A percentile compares a stretch with the other conserved stretches of the same genome.
These are phyloP conservation scores for Gisinianus flammeolus DNA, from an alignment of 2,888 invertebrate genomes.

Conservation along the genomic window DNA sequence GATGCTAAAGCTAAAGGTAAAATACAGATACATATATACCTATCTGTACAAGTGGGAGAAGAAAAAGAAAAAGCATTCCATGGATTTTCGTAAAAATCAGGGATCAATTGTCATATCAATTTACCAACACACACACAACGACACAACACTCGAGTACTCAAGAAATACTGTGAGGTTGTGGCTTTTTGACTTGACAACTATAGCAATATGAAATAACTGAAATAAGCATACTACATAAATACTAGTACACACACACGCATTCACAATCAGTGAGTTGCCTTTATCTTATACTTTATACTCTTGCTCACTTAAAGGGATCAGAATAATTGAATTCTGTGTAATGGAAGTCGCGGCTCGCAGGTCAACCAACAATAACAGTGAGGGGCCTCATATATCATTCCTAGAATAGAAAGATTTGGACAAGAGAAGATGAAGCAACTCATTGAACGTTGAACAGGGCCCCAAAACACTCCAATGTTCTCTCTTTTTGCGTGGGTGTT, in stretches of 20 bases:
- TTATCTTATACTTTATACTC: neutral
- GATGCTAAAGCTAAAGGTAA: neutral
- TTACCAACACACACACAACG: constrained; percentile 14
- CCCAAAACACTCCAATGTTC: constrained; percentile 40
- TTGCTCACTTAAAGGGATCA: constrained; percentile 19
- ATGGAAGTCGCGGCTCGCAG: constrained; percentile 33
- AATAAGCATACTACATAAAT: no score
- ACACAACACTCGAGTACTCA: neutral
- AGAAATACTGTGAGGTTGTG: neutral
- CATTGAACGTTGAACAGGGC: constrained; percentile 51
- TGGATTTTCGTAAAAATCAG: constrained; percentile 27
- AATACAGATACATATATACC: neutral
- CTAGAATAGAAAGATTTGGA: constrained; percentile 53
- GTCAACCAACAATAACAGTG: constrained; percentile 47
- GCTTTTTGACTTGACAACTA: constrained; percentile 6
- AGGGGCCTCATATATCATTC: constrained; percentile 53
- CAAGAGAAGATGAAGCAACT: constrained; percentile 53
- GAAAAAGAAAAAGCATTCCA: constrained; percentile 18
- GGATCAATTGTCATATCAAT: constrained; percentile 38
- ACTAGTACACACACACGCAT: neutral
- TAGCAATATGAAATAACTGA: no score
- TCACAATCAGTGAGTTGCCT: neutral
- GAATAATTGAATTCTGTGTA: constrained; percentile 39
- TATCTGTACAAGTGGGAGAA: neutral
- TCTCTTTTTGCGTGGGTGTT: constrained; percentile 45